Base-by-base conservation (phyloP, 2,797 vertebrate genomes). In the Rhinogobio ventralis region DNA sequence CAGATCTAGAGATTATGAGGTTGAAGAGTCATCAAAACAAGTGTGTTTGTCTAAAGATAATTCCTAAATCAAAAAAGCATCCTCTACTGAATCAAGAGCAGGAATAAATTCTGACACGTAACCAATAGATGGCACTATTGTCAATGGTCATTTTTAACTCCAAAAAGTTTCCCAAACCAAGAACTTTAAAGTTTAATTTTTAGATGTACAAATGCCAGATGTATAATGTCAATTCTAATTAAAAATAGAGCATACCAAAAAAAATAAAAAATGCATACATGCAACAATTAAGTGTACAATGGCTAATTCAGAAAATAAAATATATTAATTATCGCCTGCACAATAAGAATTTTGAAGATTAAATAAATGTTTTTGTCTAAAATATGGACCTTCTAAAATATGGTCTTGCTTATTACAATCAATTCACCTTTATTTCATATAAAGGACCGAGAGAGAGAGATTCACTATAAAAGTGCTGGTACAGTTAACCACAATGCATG, bases 71-170 rank as follows among this genome's bases (percentile, higher is more conserved):
- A 45, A 71, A 42, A 45, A 49, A 25, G 25, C 1, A 1, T 46
- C 17, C 33, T 66, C 19, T 49, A 9, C 25, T 33, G 25, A 33
- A 78, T 14, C 3, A 45, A 20, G 13, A 60, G 30, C 33, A n/a
- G 51, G 33, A 33, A 19, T 28, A 14, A 81, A 71, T 42, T 10
- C 19, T 39, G 30, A 69, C n/a, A n/a, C 39, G 6, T 13, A 55
- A 53, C 36, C 80, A 60, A 72, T 15, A 81, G 67, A 72, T 81
- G 67, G 80, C 39, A 57, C 80, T 57, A 45, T 81, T 81, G 49
- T 42, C 5, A 15, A 69, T 69, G 30, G 64, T 55, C 30, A 53
- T 55, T 55, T n/a, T 14, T 14, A 79, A 14, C 5, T 42, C 17
- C 25, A 15, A 69, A 42, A 23, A n/a, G 68, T 45, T 46, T 78